Evolutionary conservation across 2,113 vertebrate species (phyloP), one percentile per base, ranked within the genome.

Genomic region (Hemibagrus wyckioides): DNA sequence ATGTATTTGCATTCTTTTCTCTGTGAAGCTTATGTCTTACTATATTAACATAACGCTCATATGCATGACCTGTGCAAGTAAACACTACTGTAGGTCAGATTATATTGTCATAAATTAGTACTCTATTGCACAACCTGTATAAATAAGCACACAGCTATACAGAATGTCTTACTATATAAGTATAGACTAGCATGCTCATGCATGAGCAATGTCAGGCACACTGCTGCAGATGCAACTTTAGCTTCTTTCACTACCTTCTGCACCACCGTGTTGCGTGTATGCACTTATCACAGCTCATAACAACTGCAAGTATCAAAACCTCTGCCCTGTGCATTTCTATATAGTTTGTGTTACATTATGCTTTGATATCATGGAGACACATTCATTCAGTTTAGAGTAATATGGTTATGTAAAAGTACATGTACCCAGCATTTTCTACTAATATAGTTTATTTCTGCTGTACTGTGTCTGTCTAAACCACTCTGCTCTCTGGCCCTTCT

Each of bases 401-500:
- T 41, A 44, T 41, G 75, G 82, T 92, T 88, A 10, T 52, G 52
- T 73, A 44, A 30, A 19, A 71, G 4, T 59, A 48, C 59, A 28
- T 59, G 19, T n/a, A 36, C n/a, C 56, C 30, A 41, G 39, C 17
- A 80, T 59, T 81, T 59, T 39, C 3, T 65, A 52, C 44, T 67
- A 36, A 65, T 23, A 80, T 36, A 41, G 48, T 85, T 77, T 84
- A 80, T 75, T 86, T 86, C 15, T 82, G 83, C 80, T 82, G 54
- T 15, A 39, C 17, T 86, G 80, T 82, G 36, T 36, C 61, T 10
- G 67, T 90, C 41, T 77, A 17, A 80, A 73, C 77, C 30, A 77
- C 54, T 39, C 83, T 88, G 23, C 48, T 79, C 86, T 80, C 89
- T 80, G 88, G 87, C 87, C 89, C 85, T 71, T 85, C 54, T 83